phyloP scores from a whole-genome alignment of 1,140 invertebrate genomes.

The Dendroctonus ponderosae region DNA sequence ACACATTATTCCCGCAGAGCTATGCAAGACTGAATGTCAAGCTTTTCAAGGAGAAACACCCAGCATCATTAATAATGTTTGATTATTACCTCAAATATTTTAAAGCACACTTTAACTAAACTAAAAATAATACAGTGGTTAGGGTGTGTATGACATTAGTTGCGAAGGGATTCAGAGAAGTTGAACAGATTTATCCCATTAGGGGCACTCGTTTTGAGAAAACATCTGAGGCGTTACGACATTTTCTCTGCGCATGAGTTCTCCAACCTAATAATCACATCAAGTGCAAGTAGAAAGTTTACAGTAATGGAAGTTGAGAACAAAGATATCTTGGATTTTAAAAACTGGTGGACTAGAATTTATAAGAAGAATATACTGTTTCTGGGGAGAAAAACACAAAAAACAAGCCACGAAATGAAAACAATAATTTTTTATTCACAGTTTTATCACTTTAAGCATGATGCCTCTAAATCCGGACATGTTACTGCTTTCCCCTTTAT shows the following conservation, averaged over 20 bases:
- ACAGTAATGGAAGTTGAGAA: slow-evolving; percentile 2
- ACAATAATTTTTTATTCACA: background rate
- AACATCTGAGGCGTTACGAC: background rate
- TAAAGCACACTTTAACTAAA: slow-evolving; percentile 33
- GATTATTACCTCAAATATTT: slow-evolving; percentile 18
- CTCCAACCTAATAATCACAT: slow-evolving; percentile 1
- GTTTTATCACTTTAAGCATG: slow-evolving; percentile 9
- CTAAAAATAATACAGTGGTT: slow-evolving; percentile 25
- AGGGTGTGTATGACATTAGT: slow-evolving; percentile 14
- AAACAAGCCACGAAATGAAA: background rate
- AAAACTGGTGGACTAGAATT: background rate
- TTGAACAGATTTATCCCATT: slow-evolving; percentile 4
- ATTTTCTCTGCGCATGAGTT: background rate
- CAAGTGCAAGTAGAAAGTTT: background rate
- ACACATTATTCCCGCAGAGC: slow-evolving; percentile 16
- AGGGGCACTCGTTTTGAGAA: slow-evolving; percentile 6
- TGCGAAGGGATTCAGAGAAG: background rate
- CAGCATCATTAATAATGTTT: slow-evolving; percentile 3
- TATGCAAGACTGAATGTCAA: slow-evolving; percentile 18
- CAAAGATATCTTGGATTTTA: slow-evolving; percentile 7
- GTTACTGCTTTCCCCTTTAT: slow-evolving; percentile 3
- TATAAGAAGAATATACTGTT: background rate
- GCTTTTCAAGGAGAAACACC: slow-evolving; percentile 19
- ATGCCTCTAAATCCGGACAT: slow-evolving; percentile 3
- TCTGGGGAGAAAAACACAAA: background rate